Conservation (phyloP, 1,140 invertebrate species). For the Pogonomyrmex californicus region DNA sequence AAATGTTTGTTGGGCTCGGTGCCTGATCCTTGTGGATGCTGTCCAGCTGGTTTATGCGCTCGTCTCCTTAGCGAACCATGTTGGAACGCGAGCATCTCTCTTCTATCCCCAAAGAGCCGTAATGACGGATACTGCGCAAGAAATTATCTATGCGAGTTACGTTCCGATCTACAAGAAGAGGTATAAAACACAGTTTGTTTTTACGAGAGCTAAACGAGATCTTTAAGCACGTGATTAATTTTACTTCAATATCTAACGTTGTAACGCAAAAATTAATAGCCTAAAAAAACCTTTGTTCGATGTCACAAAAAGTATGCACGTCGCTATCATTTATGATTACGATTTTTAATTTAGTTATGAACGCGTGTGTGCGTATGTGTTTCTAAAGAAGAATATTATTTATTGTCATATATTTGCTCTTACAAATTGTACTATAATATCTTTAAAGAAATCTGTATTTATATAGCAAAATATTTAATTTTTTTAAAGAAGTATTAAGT, state of each 20-base stretch:
- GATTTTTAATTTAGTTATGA: neutral
- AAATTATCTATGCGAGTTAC: conserved; percentile 81
- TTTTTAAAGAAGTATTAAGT: neutral
- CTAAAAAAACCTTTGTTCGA: neutral
- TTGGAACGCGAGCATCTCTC: conserved; percentile 84
- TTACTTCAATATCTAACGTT: neutral
- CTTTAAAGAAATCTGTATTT: too few relatives aligned
- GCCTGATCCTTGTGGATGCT: conserved; percentile 88
- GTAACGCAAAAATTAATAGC: neutral
- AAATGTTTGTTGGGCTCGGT: conserved; percentile 86
- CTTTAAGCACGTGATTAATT: neutral
- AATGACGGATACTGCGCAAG: conserved; percentile 81
- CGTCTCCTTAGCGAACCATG: conserved; percentile 87
- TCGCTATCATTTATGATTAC: neutral
- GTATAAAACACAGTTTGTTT: conserved; percentile 64
- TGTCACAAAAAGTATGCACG: neutral
- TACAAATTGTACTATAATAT: neutral
- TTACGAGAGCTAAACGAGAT: neutral
- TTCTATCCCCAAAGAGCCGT: conserved; percentile 75
- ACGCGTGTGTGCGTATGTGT: neutral
- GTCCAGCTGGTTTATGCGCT: conserved; percentile 86
- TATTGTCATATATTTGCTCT: neutral
- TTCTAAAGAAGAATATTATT: neutral
- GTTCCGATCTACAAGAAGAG: conserved; percentile 80
- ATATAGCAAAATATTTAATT: too few relatives aligned